These are phyloP conservation scores for Deroplatys truncata DNA, from an alignment of 2,888 invertebrate species.

Conservation along the genomic window DNA sequence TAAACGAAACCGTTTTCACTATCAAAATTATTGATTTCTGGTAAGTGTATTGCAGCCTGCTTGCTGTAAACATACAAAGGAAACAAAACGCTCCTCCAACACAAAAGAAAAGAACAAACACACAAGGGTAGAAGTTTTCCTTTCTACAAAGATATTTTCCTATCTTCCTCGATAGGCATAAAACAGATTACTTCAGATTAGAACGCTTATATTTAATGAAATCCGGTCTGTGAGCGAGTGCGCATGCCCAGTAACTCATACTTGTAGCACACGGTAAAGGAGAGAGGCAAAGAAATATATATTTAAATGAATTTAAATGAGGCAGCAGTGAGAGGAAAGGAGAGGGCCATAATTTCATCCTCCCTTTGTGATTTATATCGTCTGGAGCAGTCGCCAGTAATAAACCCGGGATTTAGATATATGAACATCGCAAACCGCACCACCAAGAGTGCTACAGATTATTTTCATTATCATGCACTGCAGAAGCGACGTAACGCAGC, in stretches of 20 bases:
- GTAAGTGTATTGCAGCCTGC: background rate
- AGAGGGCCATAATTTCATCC: background rate
- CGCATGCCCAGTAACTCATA: background rate
- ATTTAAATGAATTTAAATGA: background rate
- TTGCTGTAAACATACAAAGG: background rate
- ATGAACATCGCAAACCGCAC: background rate
- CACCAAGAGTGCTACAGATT: background rate
- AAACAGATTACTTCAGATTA: background rate
- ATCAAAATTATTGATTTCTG: background rate
- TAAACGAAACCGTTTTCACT: too few relatives aligned
- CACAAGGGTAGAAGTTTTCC: background rate
- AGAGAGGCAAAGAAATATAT: background rate
- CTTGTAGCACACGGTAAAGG: background rate
- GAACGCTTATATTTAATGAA: background rate
- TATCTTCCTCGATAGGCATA: background rate
- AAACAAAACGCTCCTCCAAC: background rate
- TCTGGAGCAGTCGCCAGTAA: background rate
- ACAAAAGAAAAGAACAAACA: background rate
- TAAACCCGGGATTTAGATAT: background rate
- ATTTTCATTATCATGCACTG: background rate
- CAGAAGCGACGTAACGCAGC: background rate
- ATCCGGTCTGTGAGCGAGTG: background rate
- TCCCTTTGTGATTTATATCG: background rate
- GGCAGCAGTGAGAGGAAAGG: background rate
- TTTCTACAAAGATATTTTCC: background rate